Conservation (phyloP, 2,113 vertebrate genomes). For the Catagonus wagneri region DNA sequence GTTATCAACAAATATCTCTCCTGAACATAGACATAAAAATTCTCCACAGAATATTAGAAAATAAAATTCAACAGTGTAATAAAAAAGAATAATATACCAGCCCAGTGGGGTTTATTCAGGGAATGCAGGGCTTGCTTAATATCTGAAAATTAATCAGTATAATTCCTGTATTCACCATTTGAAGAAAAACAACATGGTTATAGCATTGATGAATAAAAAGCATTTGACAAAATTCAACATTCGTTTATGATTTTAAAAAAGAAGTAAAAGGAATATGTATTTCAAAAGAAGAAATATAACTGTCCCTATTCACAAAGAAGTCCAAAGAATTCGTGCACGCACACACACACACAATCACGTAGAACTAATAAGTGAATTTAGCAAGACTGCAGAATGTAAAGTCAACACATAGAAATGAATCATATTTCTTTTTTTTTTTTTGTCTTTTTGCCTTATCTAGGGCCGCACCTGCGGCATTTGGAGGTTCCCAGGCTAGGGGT, state of each 20-base stretch:
- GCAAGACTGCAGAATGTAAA: constrained; percentile 4
- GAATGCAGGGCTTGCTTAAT: neutral
- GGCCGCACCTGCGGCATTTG: no score
- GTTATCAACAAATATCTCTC: neutral
- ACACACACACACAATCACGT: neutral
- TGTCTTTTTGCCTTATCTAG: no score
- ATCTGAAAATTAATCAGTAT: neutral
- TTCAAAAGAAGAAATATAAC: constrained; percentile 15
- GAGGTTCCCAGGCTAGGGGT: no score
- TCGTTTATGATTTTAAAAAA: neutral
- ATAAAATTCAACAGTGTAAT: neutral
- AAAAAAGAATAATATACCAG: neutral
- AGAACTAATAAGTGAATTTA: neutral
- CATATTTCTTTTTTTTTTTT: no score
- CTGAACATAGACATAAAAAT: neutral
- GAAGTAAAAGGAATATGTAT: neutral
- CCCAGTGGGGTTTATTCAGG: neutral
- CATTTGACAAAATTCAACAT: constrained; percentile 18
- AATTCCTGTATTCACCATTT: neutral
- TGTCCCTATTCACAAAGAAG: neutral
- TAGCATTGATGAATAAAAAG: neutral
- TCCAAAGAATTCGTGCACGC: neutral
- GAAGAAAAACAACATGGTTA: neutral
- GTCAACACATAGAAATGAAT: neutral
- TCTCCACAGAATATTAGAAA: constrained; percentile 26